A percentile compares a stretch with the other conserved stretches of the same genome.
Evolutionary conservation across 2,797 vertebrate genomes (phyloP).

Genomic region (Pteronotus mesoamericanus): DNA sequence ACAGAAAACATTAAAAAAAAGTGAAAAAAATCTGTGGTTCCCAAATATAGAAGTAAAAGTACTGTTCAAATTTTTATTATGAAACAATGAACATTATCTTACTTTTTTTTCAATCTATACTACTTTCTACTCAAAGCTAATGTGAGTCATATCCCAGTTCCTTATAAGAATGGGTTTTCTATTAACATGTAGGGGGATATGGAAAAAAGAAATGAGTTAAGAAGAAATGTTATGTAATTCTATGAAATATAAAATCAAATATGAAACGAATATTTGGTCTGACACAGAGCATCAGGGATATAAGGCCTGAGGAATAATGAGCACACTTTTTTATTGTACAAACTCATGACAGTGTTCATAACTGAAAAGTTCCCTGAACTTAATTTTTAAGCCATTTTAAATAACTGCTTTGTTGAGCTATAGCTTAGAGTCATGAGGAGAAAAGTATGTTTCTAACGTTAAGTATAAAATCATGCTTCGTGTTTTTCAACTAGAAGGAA

Average conservation of each 20-base stretch:
- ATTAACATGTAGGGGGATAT: neutral
- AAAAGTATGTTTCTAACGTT: neutral
- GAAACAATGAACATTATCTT: neutral
- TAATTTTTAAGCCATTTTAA: neutral
- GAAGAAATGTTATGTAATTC: neutral
- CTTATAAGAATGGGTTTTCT: neutral
- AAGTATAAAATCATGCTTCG: neutral
- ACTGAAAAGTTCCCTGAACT: neutral
- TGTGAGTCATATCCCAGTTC: neutral
- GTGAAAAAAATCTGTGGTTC: neutral
- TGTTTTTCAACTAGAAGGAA: neutral
- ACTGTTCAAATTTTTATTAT: neutral
- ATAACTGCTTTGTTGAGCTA: neutral
- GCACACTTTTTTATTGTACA: neutral
- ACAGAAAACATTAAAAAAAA: neutral
- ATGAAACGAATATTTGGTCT: neutral
- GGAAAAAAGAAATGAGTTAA: no score
- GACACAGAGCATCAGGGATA: neutral
- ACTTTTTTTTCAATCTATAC: neutral
- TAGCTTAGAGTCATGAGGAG: neutral
- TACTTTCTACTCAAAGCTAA: neutral
- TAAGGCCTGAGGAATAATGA: neutral
- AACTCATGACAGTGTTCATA: neutral
- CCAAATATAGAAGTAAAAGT: neutral
- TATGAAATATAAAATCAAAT: no score